A percentile compares a stretch with the other conserved stretches of the same genome.
Conservation (phyloP, 2,113 vertebrate species). For the Plecotus auritus region DNA sequence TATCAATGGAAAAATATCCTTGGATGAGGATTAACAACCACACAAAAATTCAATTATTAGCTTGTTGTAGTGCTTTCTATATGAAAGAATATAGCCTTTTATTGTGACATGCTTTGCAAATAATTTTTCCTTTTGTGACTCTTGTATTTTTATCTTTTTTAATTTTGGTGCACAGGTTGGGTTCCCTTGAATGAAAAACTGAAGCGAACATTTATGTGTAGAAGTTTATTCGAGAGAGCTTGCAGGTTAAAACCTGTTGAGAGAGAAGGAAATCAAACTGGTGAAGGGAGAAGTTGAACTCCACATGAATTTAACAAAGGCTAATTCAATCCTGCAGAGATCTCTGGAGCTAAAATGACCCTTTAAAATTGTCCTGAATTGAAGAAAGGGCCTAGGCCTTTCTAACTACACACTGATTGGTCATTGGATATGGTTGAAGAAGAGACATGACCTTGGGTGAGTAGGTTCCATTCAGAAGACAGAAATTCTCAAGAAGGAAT, state of each 20-base stretch:
- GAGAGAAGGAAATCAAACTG: background rate
- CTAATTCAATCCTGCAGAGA: background rate
- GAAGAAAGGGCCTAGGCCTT: background rate
- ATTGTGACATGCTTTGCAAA: background rate
- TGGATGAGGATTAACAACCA: too few species aligned
- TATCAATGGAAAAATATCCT: too few species aligned
- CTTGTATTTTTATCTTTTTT: background rate
- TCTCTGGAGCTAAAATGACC: background rate
- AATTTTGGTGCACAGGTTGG: background rate
- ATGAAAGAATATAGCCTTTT: background rate
- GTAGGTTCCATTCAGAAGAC: background rate
- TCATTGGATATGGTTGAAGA: background rate
- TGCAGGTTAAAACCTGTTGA: background rate
- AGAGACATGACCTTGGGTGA: background rate
- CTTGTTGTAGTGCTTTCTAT: background rate
- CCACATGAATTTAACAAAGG: background rate
- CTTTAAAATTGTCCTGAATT: background rate
- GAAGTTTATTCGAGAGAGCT: background rate
- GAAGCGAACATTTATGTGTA: background rate
- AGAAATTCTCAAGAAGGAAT: background rate
- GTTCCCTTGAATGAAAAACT: background rate
- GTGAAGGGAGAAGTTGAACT: background rate
- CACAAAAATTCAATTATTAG: background rate
- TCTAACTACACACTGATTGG: background rate
- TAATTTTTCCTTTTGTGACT: background rate